Conservation (phyloP, 2,797 vertebrate species). For the Choloepus didactylus region DNA sequence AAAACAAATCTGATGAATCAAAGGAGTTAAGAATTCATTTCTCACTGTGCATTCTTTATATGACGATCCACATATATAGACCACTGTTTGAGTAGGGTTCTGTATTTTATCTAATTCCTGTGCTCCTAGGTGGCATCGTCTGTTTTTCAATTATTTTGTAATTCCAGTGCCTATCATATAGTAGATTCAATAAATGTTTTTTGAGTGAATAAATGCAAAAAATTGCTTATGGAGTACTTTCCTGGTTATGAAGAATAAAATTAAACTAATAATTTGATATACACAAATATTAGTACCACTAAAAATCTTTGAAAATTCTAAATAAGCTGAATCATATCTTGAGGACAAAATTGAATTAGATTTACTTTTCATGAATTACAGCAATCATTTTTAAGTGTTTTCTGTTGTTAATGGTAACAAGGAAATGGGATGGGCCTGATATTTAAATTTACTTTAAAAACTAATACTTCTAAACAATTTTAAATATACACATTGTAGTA, state of each 20-base stretch:
- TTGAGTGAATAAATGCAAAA: not conserved
- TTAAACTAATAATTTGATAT: not conserved
- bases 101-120: not conserved
- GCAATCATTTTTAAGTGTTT: not conserved
- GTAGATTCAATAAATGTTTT: not conserved
- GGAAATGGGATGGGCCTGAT: not conserved
- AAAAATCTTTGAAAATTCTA: not conserved
- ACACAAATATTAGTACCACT: not conserved
- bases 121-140: not conserved
- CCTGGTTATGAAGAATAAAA: not conserved
- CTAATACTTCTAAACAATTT: not conserved
- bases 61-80: not conserved
- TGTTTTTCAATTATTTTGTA: conserved; percentile 1
- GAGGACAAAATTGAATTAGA: not conserved
- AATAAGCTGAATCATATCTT: not conserved
- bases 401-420: not conserved
- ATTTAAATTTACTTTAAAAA: conserved; percentile 10
- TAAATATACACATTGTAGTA: no score
- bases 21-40: not conserved
- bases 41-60: not conserved
- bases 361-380: conserved; percentile 10
- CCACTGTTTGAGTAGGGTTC: not conserved
- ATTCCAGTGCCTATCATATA: not conserved
- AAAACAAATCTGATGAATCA: not conserved
- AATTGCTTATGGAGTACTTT: not conserved